Conservation (phyloP, 2,888 invertebrate genomes). For the Leptinotarsa juncta region DNA sequence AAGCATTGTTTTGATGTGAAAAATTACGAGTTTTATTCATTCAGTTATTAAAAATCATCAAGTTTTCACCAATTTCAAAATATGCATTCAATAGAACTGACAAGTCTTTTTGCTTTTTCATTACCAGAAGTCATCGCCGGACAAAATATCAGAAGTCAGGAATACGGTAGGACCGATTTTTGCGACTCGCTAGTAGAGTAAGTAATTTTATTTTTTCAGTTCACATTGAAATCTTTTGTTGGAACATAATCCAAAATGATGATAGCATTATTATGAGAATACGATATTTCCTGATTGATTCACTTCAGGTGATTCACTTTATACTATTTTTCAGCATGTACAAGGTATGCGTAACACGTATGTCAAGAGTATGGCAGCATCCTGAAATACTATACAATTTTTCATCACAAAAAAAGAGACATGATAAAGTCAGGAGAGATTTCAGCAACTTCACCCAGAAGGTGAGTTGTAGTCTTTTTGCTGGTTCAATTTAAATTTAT, state of each 20-base stretch:
- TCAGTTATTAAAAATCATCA: too few species aligned
- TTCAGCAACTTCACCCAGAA: constrained; percentile 35
- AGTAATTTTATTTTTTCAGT: constrained; percentile 21
- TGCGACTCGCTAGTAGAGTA: constrained; percentile 42
- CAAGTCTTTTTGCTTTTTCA: not conserved
- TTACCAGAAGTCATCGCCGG: constrained; percentile 49
- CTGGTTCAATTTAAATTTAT: too few species aligned
- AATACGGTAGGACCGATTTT: constrained; percentile 35
- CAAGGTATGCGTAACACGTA: constrained; percentile 45
- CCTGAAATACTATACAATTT: constrained; percentile 46
- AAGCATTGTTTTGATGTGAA: too few species aligned
- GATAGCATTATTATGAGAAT: too few species aligned
- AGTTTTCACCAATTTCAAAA: too few species aligned
- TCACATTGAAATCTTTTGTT: not conserved
- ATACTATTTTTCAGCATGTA: constrained; percentile 46
- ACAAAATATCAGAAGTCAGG: constrained; percentile 37
- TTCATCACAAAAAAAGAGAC: constrained; percentile 38
- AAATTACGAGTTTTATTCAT: too few species aligned
- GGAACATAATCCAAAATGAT: too few species aligned
- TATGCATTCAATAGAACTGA: not conserved
- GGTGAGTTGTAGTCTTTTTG: constrained; percentile 23
- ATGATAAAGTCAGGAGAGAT: constrained; percentile 29
- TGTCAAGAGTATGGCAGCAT: constrained; percentile 51
- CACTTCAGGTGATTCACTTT: too few species aligned
- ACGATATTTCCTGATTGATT: too few species aligned